Percentiles rank a stretch among this genome's conserved stretches.
phyloP scores from a whole-genome alignment of 1,140 invertebrate species.

The Drosophila sp. region DNA sequence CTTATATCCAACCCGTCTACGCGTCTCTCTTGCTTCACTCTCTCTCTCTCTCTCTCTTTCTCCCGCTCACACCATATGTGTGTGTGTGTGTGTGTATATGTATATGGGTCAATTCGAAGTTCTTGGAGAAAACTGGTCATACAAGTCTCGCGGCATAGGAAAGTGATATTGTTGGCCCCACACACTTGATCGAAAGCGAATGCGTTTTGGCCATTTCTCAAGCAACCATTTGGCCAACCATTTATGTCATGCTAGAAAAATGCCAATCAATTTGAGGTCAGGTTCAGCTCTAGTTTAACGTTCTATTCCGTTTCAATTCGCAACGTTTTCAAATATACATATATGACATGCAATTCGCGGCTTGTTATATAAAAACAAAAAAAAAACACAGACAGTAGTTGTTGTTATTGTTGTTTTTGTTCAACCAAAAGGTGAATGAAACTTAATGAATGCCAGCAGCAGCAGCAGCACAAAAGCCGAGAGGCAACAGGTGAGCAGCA shows the following conservation, averaged over 20 bases:
- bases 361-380: neutral
- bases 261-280: constrained; percentile 53
- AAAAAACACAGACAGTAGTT: constrained; percentile 9
- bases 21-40: neutral
- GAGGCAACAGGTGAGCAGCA: constrained; percentile 60
- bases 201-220: constrained; percentile 44
- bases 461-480: constrained; percentile 24
- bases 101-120: constrained; percentile 72
- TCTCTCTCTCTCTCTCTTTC: constrained; percentile 14
- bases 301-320: constrained; percentile 20
- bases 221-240: neutral
- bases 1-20: neutral
- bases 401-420: constrained; percentile 25
- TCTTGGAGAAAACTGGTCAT: constrained; percentile 79
- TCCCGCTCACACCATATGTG: constrained; percentile 20
- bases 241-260: constrained; percentile 13
- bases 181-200: constrained; percentile 76
- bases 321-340: neutral
- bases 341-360: neutral
- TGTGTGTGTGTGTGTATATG: constrained; percentile 26
- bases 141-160: constrained; percentile 57
- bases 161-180: constrained; percentile 68
- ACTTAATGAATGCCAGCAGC: constrained; percentile 77
- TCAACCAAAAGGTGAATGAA: constrained; percentile 75
- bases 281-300: constrained; percentile 55